phyloP scores from a whole-genome alignment of 53 echinoderm and acorn worm species.

The Mesocentrotus franciscanus region DNA sequence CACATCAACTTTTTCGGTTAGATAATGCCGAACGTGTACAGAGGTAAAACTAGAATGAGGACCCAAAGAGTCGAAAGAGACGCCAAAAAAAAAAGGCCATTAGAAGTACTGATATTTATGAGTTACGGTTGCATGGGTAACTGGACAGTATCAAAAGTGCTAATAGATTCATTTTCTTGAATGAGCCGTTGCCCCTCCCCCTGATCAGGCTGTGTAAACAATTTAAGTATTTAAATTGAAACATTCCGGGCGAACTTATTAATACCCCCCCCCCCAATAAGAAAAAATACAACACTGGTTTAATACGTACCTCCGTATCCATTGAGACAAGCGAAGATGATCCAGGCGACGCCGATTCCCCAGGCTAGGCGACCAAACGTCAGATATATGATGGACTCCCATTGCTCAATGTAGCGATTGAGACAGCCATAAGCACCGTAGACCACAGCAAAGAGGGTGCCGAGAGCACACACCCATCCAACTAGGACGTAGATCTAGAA shows the following conservation, averaged over 20 bases:
- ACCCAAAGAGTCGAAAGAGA: no score
- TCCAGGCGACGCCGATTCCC: constrained; percentile 67
- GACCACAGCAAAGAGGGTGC: constrained; percentile 5
- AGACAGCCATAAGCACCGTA: constrained; percentile 48
- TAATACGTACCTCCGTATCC: constrained; percentile 72
- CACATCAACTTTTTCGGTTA: background rate
- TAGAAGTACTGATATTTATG: no score
- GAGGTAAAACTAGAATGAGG: background rate
- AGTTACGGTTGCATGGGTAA: no score
- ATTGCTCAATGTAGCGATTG: constrained; percentile 26
- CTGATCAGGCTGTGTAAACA: no score
- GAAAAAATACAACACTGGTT: no score
- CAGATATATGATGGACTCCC: constrained; percentile 46
- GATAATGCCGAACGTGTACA: background rate
- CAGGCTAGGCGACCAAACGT: constrained; percentile 55
- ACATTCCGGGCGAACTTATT: no score
- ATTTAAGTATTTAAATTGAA: no score
- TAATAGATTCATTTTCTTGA: no score
- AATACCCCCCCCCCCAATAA: no score
- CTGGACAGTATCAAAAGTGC: no score
- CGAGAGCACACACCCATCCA: constrained; percentile 51
- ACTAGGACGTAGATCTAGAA: background rate
- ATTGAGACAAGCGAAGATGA: constrained; percentile 72
- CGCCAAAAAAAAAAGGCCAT: no score
- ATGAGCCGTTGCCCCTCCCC: background rate